These are phyloP conservation scores for Cyaniris semiargus DNA, from an alignment of 2,888 invertebrate species.

Conservation along the genomic window DNA sequence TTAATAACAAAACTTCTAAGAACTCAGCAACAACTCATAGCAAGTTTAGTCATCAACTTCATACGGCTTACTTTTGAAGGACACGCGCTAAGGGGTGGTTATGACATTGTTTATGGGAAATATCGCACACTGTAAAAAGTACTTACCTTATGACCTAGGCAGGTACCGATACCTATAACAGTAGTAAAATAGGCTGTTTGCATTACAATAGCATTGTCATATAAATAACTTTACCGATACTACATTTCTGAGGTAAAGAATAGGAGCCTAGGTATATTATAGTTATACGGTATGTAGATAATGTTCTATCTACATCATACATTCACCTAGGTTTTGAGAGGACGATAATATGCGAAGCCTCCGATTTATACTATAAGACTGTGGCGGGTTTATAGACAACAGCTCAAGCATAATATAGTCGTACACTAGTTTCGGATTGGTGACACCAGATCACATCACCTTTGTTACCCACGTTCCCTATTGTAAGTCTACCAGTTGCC, in stretches of 20 bases:
- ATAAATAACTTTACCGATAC: background rate
- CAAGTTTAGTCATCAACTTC: background rate
- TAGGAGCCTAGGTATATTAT: background rate
- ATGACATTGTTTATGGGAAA: background rate
- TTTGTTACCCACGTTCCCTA: background rate
- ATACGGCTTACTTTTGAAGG: conserved; percentile 8
- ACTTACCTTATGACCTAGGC: background rate
- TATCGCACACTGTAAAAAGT: background rate
- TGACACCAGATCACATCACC: background rate
- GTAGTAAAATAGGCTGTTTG: background rate
- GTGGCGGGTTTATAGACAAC: too few species aligned
- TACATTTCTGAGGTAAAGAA: background rate
- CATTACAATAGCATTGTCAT: background rate
- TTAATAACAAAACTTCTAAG: conserved; percentile 11
- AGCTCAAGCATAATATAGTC: too few species aligned
- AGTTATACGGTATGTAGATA: background rate
- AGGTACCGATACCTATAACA: background rate
- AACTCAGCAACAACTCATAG: conserved; percentile 1
- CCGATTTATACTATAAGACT: background rate
- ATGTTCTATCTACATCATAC: background rate
- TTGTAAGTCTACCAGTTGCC: background rate
- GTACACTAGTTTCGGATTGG: background rate
- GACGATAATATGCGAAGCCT: background rate
- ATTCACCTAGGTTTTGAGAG: background rate
- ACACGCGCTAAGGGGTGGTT: background rate